Evolutionary conservation across 1,140 invertebrate species (phyloP).

Genomic region (Drosophila rhopaloa): DNA sequence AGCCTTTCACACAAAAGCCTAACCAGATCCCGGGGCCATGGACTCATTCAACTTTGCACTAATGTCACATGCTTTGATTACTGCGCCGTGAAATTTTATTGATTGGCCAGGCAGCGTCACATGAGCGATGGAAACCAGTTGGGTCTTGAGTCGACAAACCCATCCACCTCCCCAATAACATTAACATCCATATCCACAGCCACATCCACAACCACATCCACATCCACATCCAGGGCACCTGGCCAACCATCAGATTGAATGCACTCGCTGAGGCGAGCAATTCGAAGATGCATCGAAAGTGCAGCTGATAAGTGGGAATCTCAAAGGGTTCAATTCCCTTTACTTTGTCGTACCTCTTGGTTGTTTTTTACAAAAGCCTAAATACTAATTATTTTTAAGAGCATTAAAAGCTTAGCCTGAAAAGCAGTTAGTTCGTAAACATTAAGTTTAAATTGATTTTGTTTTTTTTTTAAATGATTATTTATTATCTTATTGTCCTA

Average conservation of each 20-base stretch:
- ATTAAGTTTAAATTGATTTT: no score
- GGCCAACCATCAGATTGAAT: conserved; percentile 38
- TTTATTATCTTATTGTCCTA: no score
- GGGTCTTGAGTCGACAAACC: conserved; percentile 29
- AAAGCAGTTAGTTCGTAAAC: no score
- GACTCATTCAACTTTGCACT: conserved; percentile 83
- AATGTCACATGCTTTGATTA: conserved; percentile 84
- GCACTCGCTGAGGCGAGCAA: conserved; percentile 33
- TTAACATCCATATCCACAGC: conserved; percentile 14
- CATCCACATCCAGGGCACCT: conserved; percentile 18
- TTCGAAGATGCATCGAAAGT: conserved; percentile 30
- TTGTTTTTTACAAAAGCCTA: no score
- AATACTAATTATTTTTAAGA: background rate
- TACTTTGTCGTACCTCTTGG: no score
- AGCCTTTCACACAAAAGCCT: conserved; percentile 62
- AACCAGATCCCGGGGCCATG: conserved; percentile 41
- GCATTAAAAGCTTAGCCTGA: background rate
- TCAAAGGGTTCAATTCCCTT: background rate
- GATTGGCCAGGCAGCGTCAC: conserved; percentile 72
- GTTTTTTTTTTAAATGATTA: no score
- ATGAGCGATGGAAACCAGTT: conserved; percentile 55
- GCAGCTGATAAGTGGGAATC: conserved; percentile 28
- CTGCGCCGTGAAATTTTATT: conserved; percentile 83
- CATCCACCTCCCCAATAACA: conserved; percentile 15
- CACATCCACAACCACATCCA: conserved; percentile 11